Evolutionary conservation across 2,888 invertebrate genomes (phyloP), one percentile per base, ranked within the genome.

Genomic region (Epiblema foenella): DNA sequence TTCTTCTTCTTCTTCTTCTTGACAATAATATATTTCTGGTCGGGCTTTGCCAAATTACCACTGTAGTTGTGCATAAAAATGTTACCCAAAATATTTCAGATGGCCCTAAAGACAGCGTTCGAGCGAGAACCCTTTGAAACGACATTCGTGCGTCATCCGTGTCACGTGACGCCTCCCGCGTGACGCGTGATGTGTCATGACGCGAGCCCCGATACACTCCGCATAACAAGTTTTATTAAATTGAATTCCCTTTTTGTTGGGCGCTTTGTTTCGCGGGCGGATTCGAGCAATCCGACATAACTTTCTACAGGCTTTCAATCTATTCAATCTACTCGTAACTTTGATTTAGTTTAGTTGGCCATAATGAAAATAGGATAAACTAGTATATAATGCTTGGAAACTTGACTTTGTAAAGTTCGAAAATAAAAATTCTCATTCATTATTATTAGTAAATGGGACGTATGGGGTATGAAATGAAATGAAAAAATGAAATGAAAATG

Each of bases 191-290:
- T 58, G 49, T n/a, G 37, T 12, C 60, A 54, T 42, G 62, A 20
- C 62, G 54, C 39, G 59, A 24, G 15, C 56, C n/a, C n/a, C 62
- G 62, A 57, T 58, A 29, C 42, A 24, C 33, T n/a, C 62, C 46
- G 33, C 51, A 29, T 57, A 63, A 62, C 54, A 63, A 69, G 62
- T 69, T 62, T 60, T 68, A 68, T 68, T 68, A 42, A 60, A 68
- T 54, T 46, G 54, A 24, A 60, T 68, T 54, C 52, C 39, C 18
- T 67, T 64, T 67, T 20, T 51, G 37, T 17, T 12, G n/a, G 17
- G 68, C 18, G 39, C 37, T 68, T 59, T 12, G 59, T n/a, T 17
- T 10, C 1, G 51, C 20, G 29, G 29, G n/a, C 8, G 29, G 10
- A n/a, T 57, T 57, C n/a, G 17, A n/a, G 8, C 20, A 42, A 60